Percentiles rank a stretch among this genome's conserved stretches.
phyloP scores from a whole-genome alignment of 2,797 vertebrate species.

The Pterois miles region DNA sequence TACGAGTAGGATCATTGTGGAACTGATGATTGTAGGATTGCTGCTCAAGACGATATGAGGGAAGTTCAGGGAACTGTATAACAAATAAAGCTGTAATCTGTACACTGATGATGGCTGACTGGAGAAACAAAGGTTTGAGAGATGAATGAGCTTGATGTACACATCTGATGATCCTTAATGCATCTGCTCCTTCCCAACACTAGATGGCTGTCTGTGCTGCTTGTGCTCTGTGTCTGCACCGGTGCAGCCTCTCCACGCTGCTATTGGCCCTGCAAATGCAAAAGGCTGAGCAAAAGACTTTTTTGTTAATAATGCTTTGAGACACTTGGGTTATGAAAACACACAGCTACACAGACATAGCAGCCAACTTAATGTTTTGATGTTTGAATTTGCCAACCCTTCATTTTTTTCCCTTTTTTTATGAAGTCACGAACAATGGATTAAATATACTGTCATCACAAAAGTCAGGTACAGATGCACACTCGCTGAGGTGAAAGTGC shows the following conservation, averaged over 20 bases:
- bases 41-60: not conserved
- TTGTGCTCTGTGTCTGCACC: slow-evolving; percentile 34
- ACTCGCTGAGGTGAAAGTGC: slow-evolving; percentile 74
- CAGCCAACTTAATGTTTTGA: slow-evolving; percentile 81
- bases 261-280: slow-evolving; percentile 66
- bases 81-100: no score
- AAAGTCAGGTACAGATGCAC: slow-evolving; percentile 67
- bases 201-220: slow-evolving; percentile 85
- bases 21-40: not conserved
- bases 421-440: slow-evolving; percentile 71
- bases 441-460: slow-evolving; percentile 79
- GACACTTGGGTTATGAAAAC: slow-evolving; percentile 84
- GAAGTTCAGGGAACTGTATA: not conserved
- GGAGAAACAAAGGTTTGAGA: not conserved
- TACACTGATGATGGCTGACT: not conserved
- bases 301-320: slow-evolving; percentile 82
- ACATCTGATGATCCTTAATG: not conserved
- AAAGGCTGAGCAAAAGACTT: slow-evolving; percentile 64
- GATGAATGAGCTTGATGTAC: not conserved
- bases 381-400: slow-evolving; percentile 79
- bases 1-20: not conserved
- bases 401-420: slow-evolving; percentile 56
- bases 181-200: slow-evolving; percentile 66
- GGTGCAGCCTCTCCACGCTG: slow-evolving; percentile 35
- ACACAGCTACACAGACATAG: slow-evolving; percentile 80